Percentiles rank a stretch among this genome's conserved stretches.
Conservation (phyloP, 2,888 invertebrate genomes). For the Cantharis rustica region DNA sequence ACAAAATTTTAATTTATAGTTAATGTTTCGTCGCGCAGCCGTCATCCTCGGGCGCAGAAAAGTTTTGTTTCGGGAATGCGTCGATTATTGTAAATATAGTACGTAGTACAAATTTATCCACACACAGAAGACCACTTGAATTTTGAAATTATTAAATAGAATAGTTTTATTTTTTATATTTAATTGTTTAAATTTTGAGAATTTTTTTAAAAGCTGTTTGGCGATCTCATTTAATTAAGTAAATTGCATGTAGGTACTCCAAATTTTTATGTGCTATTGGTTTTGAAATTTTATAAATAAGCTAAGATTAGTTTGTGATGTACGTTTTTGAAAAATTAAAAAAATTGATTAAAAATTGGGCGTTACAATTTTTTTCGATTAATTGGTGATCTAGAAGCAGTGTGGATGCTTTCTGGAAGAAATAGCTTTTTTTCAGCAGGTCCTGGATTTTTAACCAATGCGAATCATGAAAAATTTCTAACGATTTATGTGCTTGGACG, state of each 20-base stretch:
- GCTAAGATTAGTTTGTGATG: slow-evolving; percentile 26
- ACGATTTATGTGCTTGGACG: too few species aligned
- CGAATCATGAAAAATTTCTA: too few species aligned
- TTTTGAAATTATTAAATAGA: not conserved
- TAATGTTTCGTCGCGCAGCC: not conserved
- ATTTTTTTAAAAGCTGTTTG: not conserved
- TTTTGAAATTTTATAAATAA: not conserved
- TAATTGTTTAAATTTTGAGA: not conserved
- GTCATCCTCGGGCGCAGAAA: not conserved
- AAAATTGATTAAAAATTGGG: slow-evolving; percentile 2
- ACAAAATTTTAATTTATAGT: not conserved
- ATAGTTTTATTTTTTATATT: not conserved
- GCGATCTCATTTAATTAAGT: not conserved
- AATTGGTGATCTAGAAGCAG: too few species aligned
- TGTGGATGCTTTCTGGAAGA: too few species aligned
- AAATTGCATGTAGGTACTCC: not conserved
- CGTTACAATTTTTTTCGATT: not conserved
- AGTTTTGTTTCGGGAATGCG: not conserved
- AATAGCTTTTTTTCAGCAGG: too few species aligned
- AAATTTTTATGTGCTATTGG: not conserved
- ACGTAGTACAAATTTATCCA: not conserved
- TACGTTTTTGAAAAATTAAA: slow-evolving; percentile 26
- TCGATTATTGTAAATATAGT: not conserved
- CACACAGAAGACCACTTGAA: not conserved
- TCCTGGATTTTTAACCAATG: too few species aligned